These are phyloP conservation scores for Corythoichthys haematopterus DNA, from an alignment of 2,113 vertebrate genomes.

Conservation along the genomic window DNA sequence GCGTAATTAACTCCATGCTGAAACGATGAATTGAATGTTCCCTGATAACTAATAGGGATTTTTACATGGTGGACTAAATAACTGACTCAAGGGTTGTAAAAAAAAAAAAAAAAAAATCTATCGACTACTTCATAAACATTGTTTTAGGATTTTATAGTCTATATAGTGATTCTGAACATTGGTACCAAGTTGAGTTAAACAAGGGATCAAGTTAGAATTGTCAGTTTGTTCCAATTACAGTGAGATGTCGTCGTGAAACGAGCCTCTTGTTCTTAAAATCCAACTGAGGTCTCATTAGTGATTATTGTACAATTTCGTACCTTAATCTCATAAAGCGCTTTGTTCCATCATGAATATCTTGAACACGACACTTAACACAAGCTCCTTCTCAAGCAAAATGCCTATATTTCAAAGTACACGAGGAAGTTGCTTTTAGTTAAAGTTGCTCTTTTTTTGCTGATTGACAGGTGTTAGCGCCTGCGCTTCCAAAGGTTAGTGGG, in stretches of 20 bases:
- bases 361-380: neutral
- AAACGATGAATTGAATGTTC: neutral
- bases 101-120: no score
- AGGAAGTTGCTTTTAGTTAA: slow-evolving; percentile 4
- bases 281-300: neutral
- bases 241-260: neutral
- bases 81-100: neutral
- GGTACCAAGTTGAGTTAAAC: no score
- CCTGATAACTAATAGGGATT: neutral
- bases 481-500: slow-evolving; percentile 48
- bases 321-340: neutral
- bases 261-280: neutral
- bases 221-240: neutral
- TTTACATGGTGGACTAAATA: neutral
- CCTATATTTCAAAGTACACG: neutral
- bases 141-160: no score
- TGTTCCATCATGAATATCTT: neutral
- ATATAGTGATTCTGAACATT: neutral
- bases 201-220: neutral
- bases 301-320: neutral
- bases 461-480: slow-evolving; percentile 41
- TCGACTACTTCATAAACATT: no score
- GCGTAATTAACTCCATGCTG: no score
- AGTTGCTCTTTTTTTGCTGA: slow-evolving; percentile 16
- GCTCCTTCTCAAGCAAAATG: neutral